Evolutionary conservation across 2,888 invertebrate genomes (phyloP).

Genomic region (Steinernema scapterisci): DNA sequence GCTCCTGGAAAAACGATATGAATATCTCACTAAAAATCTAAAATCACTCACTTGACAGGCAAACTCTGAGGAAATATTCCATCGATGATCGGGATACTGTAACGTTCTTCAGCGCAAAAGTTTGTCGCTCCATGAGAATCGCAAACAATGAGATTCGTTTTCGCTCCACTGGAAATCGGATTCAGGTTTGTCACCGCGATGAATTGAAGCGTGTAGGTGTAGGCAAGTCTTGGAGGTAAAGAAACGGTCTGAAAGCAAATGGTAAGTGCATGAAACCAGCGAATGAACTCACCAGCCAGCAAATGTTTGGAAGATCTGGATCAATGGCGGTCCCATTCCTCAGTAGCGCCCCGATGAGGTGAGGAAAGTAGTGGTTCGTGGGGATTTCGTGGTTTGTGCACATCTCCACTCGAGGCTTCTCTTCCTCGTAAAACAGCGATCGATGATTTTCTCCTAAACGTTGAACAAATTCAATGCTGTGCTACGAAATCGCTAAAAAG

Average conservation of each 20-base stretch:
- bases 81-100: constrained; percentile 57
- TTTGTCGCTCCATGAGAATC: constrained; percentile 46
- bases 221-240: constrained; percentile 61
- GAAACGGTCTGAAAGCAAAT: constrained; percentile 49
- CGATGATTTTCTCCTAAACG: constrained; percentile 47
- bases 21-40: too few relatives aligned
- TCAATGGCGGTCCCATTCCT: constrained; percentile 60
- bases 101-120: constrained; percentile 44
- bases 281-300: constrained; percentile 56
- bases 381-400: constrained; percentile 52
- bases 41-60: constrained; percentile 47
- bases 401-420: constrained; percentile 60
- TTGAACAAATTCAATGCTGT: not conserved
- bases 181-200: constrained; percentile 59
- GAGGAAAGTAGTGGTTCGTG: constrained; percentile 59
- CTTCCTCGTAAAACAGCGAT: constrained; percentile 49
- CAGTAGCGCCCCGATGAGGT: constrained; percentile 56
- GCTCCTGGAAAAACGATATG: constrained; percentile 40
- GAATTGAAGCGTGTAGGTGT: constrained; percentile 67
- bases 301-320: constrained; percentile 49
- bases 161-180: constrained; percentile 38
- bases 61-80: constrained; percentile 63
- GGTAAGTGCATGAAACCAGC: too few relatives aligned
- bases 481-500: too few relatives aligned
- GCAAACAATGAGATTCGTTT: constrained; percentile 49